A percentile compares a stretch with the other conserved stretches of the same genome.
phyloP scores from a whole-genome alignment of 2,888 invertebrate genomes.

The Tinea semifulvella region DNA sequence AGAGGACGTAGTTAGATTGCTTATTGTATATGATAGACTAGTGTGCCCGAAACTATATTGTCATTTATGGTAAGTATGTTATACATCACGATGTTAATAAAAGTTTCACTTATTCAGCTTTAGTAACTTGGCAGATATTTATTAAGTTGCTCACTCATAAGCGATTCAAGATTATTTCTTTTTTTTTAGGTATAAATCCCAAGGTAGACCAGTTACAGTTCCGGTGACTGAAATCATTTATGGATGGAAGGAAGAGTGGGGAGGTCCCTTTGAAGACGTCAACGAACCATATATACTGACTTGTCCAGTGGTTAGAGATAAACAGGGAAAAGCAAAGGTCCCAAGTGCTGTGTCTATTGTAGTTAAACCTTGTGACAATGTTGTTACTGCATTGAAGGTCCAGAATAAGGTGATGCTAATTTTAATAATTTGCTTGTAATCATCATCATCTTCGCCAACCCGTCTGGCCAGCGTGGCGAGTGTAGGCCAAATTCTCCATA shows the following conservation, averaged over 20 bases:
- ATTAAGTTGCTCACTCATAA: too few species aligned
- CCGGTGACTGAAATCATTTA: not conserved
- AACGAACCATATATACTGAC: conserved; percentile 1
- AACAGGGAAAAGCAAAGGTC: not conserved
- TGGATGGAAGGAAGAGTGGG: not conserved
- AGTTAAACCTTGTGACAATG: not conserved
- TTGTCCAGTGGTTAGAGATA: not conserved
- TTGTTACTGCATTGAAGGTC: not conserved
- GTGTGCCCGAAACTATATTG: conserved; percentile 3
- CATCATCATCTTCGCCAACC: too few species aligned
- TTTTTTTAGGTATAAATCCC: not conserved
- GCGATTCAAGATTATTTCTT: too few species aligned
- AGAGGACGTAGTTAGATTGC: not conserved
- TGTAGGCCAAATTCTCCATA: too few species aligned
- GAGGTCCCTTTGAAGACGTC: not conserved
- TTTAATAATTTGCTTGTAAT: too few species aligned
- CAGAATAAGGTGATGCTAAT: conserved; percentile 1
- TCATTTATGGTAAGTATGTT: conserved; percentile 5
- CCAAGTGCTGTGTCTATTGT: not conserved
- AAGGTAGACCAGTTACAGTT: not conserved
- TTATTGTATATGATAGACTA: not conserved
- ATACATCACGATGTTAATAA: too few species aligned
- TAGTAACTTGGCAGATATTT: too few species aligned
- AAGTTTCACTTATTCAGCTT: too few species aligned
- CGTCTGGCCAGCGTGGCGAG: too few species aligned